Evolutionary conservation across 1,140 invertebrate species (phyloP).

Genomic region (Aplysia californica): DNA sequence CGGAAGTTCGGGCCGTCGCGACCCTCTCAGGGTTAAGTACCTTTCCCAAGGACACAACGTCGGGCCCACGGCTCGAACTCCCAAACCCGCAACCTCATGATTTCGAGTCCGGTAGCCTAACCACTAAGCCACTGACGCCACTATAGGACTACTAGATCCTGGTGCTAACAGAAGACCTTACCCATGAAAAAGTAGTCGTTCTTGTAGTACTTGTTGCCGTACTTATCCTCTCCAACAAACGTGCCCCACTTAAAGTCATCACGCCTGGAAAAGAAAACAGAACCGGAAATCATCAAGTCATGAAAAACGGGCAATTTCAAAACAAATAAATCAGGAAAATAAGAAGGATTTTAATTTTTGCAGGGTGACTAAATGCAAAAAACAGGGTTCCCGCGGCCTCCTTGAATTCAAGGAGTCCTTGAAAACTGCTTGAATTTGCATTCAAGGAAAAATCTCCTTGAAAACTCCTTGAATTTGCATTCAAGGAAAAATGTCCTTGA

Average conservation of each 20-base stretch:
- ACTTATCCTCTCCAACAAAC: constrained; percentile 93
- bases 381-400: neutral
- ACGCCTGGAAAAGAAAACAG: constrained; percentile 69
- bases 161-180: constrained; percentile 57
- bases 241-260: constrained; percentile 89
- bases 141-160: no score
- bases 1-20: no score
- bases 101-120: no score
- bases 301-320: neutral
- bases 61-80: no score
- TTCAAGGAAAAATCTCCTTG: neutral
- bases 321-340: neutral
- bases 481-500: no score
- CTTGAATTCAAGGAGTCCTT: no score
- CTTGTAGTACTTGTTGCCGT: constrained; percentile 97
- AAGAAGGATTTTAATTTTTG: neutral
- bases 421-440: neutral
- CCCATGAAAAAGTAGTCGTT: constrained; percentile 90
- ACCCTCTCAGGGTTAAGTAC: no score
- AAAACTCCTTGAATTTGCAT: no score
- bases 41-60: no score
- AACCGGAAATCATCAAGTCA: neutral
- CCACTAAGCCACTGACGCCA: no score
- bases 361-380: neutral
- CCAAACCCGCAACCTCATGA: no score